These are phyloP conservation scores for Amphipyra tragopoginis DNA, from an alignment of 2,888 invertebrate genomes.

Conservation along the genomic window DNA sequence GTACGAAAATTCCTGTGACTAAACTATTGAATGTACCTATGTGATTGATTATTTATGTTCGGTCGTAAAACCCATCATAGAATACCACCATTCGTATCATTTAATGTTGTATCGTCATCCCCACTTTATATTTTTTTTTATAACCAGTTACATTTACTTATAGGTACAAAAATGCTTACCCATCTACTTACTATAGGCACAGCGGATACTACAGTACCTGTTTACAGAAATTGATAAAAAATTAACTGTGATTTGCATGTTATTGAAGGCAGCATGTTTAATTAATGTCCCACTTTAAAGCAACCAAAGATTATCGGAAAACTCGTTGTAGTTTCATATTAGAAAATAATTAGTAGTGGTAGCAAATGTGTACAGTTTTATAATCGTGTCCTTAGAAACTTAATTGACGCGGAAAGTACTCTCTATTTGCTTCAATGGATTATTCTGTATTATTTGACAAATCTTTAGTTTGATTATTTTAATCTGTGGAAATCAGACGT, in stretches of 20 bases:
- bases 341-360: background rate
- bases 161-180: too few species aligned
- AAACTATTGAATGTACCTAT: too few species aligned
- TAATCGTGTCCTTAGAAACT: background rate
- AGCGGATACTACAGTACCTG: background rate
- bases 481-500: too few species aligned
- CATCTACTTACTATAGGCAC: too few species aligned
- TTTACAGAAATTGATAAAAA: background rate
- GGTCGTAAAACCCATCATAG: too few species aligned
- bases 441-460: background rate
- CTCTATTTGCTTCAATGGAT: background rate
- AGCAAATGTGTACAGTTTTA: background rate
- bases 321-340: background rate
- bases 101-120: too few species aligned
- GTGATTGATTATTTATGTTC: too few species aligned
- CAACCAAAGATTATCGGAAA: background rate
- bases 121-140: too few species aligned
- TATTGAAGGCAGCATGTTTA: background rate
- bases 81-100: too few species aligned
- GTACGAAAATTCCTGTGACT: too few species aligned
- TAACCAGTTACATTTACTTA: too few species aligned
- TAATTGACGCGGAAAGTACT: background rate
- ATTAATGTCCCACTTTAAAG: background rate
- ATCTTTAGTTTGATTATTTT: too few species aligned
- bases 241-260: background rate